Evolutionary conservation across 2,797 vertebrate genomes (phyloP).

Genomic region (Pseudocheirus occidentalis): DNA sequence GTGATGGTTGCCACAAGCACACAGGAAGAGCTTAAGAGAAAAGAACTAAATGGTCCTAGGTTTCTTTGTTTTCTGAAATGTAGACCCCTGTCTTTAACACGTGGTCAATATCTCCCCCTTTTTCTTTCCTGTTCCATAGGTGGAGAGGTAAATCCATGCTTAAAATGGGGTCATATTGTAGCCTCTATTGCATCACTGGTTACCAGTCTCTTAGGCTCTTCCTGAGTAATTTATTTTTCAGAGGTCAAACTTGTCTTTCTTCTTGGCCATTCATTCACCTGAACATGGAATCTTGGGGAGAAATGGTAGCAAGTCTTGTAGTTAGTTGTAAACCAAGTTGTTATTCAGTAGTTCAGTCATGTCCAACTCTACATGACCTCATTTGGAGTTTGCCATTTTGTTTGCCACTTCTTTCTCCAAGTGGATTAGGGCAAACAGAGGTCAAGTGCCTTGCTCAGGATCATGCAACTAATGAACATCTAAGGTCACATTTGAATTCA

Average conservation of each 20-base stretch:
- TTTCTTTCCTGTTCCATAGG: neutral
- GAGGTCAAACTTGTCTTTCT: neutral
- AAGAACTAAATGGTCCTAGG: neutral
- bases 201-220: neutral
- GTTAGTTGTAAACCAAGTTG: neutral
- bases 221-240: neutral
- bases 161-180: neutral
- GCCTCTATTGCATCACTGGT: neutral
- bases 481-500: too few species aligned
- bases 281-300: neutral
- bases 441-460: too few species aligned
- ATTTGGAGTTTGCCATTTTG: neutral
- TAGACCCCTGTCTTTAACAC: neutral
- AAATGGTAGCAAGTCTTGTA: neutral
- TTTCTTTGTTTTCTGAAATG: constrained; percentile 63
- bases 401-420: neutral
- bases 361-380: neutral
- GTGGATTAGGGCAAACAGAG: neutral
- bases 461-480: too few species aligned
- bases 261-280: neutral
- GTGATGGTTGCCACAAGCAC: constrained; percentile 14
- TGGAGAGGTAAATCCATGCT: neutral
- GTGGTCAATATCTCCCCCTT: constrained; percentile 16
- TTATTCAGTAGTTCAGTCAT: neutral
- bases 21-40: neutral